A percentile compares a stretch with the other conserved stretches of the same genome.
Evolutionary conservation across 1,140 invertebrate species (phyloP).

Genomic region (Tigriopus japonicus): DNA sequence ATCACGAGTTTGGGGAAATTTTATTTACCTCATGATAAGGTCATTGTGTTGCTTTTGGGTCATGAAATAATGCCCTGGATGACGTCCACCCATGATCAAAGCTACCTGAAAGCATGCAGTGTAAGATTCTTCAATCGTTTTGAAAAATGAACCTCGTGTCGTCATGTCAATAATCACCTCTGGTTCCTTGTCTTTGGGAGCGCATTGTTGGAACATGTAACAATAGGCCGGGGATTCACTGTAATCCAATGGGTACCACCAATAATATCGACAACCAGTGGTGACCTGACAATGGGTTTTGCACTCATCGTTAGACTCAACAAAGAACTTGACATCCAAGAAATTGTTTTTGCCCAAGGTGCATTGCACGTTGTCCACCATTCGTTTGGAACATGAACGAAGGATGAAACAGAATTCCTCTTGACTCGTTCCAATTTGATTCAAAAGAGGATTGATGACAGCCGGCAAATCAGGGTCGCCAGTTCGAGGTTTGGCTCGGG

Average conservation of each 20-base stretch:
- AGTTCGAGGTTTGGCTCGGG: background rate
- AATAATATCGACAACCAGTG: conserved; percentile 12
- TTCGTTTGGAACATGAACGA: conserved; percentile 8
- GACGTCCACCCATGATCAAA: conserved; percentile 3
- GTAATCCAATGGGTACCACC: conserved; percentile 10
- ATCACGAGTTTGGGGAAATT: too few relatives aligned
- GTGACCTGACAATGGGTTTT: background rate
- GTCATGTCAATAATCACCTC: too few relatives aligned
- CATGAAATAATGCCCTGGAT: conserved; percentile 14
- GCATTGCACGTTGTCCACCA: conserved; percentile 12
- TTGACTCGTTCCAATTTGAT: background rate
- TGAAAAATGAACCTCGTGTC: too few relatives aligned
- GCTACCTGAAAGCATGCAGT: background rate
- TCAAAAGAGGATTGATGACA: background rate
- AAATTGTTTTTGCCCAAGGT: conserved; percentile 12
- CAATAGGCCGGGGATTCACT: conserved; percentile 7
- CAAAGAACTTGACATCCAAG: conserved; percentile 15
- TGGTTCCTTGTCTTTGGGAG: conserved; percentile 1
- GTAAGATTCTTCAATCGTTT: too few relatives aligned
- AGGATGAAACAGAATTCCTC: conserved; percentile 12
- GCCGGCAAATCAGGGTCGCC: background rate
- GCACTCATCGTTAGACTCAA: background rate
- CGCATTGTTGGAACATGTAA: conserved; percentile 13
- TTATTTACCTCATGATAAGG: conserved; percentile 1
- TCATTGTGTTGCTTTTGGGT: conserved; percentile 3